Base-by-base conservation (phyloP, 2,113 vertebrate species). In the Chloebia gouldiae region DNA sequence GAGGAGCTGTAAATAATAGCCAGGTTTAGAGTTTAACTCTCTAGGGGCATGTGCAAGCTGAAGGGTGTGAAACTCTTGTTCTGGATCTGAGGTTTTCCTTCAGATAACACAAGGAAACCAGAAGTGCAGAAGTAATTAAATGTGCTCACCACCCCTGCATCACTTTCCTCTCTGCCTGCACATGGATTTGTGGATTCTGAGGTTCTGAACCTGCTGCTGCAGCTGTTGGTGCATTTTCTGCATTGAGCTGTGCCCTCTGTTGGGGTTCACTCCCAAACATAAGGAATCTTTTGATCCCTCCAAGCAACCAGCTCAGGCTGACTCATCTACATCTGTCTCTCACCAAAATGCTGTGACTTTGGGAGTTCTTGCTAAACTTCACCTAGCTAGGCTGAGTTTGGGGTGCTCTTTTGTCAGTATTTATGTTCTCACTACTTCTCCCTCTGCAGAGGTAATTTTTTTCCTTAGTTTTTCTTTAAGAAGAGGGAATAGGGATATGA, bases 1-100 rank as follows among this genome's bases (percentile, higher is more conserved):
- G 92, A 70, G 68, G 35, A 83, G 49, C 79, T 88, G 91, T 88
- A 86, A 84, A 84, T 76, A 88, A 88, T 69, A 86, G 37, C 76
- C 86, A 86, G 76, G 37, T 51, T 80, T 88, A 21, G 16, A 15
- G 12, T 78, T 92, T 85, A 79, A 81, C 39, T 86, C 82, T 93
- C 88, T 12, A 11, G 90, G 78, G 90, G 21, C 16, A 16, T 13
- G 12, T 19, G 14, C 45, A 42, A 59, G 44, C 78, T 77, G 70
- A 76, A 63, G 59, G 21, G 75, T 72, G 47, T 47, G 66, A 80
- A 92, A 73, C 16, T 3, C 15, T 2, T 27, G 42, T 31, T 86
- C 68, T 83, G 57, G 60, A 65, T 40, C 50, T 30, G 59, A 42
- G 81, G 35, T 57, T 88, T 79, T 56, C 16, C 54, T 80, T 77